phyloP scores from a whole-genome alignment of 1,140 invertebrate genomes.

The Pseudoatta argentina region DNA sequence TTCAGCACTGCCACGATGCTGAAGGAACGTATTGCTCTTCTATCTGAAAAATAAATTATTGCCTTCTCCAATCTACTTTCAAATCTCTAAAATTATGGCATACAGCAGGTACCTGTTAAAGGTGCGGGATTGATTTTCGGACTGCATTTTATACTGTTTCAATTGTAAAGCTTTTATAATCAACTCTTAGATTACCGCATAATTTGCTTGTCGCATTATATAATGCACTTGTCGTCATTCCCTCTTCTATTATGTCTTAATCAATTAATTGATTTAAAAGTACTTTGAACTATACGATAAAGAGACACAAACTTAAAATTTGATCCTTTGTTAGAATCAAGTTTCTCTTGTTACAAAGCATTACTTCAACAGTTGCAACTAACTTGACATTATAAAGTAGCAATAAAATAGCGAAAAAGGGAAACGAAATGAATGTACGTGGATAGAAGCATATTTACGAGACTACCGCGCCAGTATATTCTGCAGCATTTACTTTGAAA shows the following conservation, averaged over 20 bases:
- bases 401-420: slow-evolving; percentile 39
- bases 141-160: neutral
- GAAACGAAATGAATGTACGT: slow-evolving; percentile 32
- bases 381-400: slow-evolving; percentile 1
- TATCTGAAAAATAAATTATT: slow-evolving; percentile 23
- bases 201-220: neutral
- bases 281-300: neutral
- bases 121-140: neutral
- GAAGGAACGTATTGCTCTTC: neutral
- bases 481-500: slow-evolving; percentile 43
- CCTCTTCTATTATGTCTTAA: neutral
- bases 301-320: neutral
- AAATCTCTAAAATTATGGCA: slow-evolving; percentile 31
- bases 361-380: slow-evolving; percentile 5
- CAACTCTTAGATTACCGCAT: neutral
- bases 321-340: neutral
- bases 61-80: neutral
- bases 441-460: slow-evolving; percentile 37
- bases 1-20: neutral
- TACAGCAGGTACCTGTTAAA: neutral
- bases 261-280: neutral
- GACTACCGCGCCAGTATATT: slow-evolving; percentile 16
- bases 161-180: slow-evolving; percentile 30
- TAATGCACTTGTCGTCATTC: too few relatives aligned
- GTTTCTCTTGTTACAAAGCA: neutral